A percentile compares a stretch with the other conserved stretches of the same genome.
These are phyloP conservation scores for Eumacrocentrus americanus DNA, from an alignment of 2,888 invertebrate genomes.

Conservation along the genomic window DNA sequence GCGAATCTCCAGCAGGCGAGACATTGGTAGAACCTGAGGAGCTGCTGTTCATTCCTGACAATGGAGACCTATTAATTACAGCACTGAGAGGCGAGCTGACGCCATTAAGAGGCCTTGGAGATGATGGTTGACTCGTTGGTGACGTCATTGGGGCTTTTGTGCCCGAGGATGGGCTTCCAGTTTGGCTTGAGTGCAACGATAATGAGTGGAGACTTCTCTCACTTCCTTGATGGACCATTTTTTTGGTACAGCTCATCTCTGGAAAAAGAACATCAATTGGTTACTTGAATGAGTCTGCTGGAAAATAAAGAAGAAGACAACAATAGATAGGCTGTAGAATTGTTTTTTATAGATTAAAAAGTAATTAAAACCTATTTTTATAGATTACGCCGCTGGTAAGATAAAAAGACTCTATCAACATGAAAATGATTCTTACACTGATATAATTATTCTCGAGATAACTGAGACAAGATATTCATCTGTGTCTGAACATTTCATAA, in stretches of 20 bases:
- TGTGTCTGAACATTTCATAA: background rate
- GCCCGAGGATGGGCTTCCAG: constrained; percentile 19
- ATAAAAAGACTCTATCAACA: too few relatives aligned
- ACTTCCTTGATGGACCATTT: constrained; percentile 48
- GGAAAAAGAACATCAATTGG: too few relatives aligned
- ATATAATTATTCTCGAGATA: too few relatives aligned
- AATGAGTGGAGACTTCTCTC: constrained; percentile 43
- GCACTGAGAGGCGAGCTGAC: constrained; percentile 19
- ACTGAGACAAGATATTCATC: too few relatives aligned
- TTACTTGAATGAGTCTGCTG: too few relatives aligned
- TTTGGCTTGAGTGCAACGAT: constrained; percentile 14
- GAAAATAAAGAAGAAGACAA: too few relatives aligned
- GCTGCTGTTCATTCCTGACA: background rate
- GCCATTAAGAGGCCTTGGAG: constrained; percentile 21
- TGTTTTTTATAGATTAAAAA: too few relatives aligned
- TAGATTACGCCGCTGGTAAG: too few relatives aligned
- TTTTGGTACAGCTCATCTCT: constrained; percentile 37
- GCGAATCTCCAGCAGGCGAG: constrained; percentile 58
- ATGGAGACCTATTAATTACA: constrained; percentile 5
- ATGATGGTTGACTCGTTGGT: constrained; percentile 29
- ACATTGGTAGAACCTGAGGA: constrained; percentile 2
- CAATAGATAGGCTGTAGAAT: too few relatives aligned
- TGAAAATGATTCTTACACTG: too few relatives aligned
- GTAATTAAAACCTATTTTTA: too few relatives aligned
- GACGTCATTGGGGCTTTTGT: constrained; percentile 33